Evolutionary conservation across 1,140 invertebrate species (phyloP), one percentile per base, ranked within the genome.

Genomic region (Bombus picipes): DNA sequence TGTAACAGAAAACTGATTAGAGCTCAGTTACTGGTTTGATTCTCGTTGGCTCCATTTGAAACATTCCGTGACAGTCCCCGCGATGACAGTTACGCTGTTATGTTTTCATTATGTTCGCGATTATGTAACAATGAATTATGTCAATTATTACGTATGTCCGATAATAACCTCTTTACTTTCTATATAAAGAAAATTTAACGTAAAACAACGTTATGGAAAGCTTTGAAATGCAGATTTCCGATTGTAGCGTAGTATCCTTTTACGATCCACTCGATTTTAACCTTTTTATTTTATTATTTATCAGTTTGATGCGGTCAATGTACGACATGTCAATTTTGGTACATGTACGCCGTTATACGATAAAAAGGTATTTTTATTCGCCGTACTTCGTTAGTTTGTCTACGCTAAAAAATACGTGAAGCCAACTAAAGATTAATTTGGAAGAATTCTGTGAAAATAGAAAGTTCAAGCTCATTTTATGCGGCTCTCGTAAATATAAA

Each of bases 111-210:
- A 81, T 81, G 53, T 25, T 5, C 43, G 34, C 70, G 57, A 68
- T 85, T 85, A 85, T 47, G 79, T 74, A 85, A 85, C 71, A 57
- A 34, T n/a, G 41, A 62, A 85, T 85, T 73, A 73, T 85, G 76
- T 72, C 76, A 57, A 72, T 80, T 65, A 80, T 85, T 80, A 25
- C 34, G 66, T 53, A 80, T 18, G 32, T 53, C 57, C 72, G 43
- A 15, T 72, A 80, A 62, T n/a, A 65, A 53, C 68, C 41, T 65
- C 59, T 81, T 37, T 39, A 57, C 37, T 59, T 41, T 22, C 78
- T n/a, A 18, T 22, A 59, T 43, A 37, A 43, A 28, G 62, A 37
- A 43, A 28, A 59, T 32, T 59, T 72, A 41, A 39, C 25, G 22
- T 25, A 28, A 39, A 37, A 41, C 4, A 12, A 71, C 47, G 18